Base-by-base conservation (phyloP, 2,113 vertebrate species). In the Mola mola region DNA sequence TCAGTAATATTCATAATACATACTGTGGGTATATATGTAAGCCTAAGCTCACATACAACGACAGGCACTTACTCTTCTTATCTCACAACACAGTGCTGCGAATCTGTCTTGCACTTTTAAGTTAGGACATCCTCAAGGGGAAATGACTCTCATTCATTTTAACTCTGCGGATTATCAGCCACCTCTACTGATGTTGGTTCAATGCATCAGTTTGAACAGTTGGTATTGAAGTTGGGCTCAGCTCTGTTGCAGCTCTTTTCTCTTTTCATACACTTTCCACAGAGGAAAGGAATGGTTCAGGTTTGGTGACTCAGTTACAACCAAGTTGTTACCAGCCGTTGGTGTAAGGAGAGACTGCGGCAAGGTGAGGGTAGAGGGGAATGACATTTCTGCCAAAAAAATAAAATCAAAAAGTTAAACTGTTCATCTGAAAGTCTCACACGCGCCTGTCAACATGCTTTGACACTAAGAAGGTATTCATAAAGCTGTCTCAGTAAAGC, bases 91-190 rank as follows among this genome's bases (percentile, higher is more conserved):
- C 40, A 64, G 48, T 42, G 43, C 31, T 25, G 37, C 46, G 61
- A 65, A 66, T 80, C 66, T 59, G 37, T 20, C 58, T 56, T 51
- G 41, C 16, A 43, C 66, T 72, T 64, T 49, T 49, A 75, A 65
- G 16, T 72, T 31, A 28, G 17, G 25, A 49, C 40, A 64, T 74
- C 72, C 66, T 51, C 41, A 57, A 25, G 22, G 33, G 12, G 51
- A 59, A 71, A 63, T 29, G 59, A 60, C 43, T 82, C 47, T 29
- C 11, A 10, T 62, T 66, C 78, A 53, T 69, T n/a, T 78, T 79
- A 69, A 78, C 57, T 70, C 57, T 49, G 26, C 1, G 26, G 70
- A 82, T 79, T 83, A 75, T 75, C 60, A 77, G 55, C 62, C 8
- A 16, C 33, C 58, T 66, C 48, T 29, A n/a, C 56, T 80, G 49